Evolutionary conservation across 2,797 vertebrate genomes (phyloP).

Genomic region (Typhlichthys subterraneus): DNA sequence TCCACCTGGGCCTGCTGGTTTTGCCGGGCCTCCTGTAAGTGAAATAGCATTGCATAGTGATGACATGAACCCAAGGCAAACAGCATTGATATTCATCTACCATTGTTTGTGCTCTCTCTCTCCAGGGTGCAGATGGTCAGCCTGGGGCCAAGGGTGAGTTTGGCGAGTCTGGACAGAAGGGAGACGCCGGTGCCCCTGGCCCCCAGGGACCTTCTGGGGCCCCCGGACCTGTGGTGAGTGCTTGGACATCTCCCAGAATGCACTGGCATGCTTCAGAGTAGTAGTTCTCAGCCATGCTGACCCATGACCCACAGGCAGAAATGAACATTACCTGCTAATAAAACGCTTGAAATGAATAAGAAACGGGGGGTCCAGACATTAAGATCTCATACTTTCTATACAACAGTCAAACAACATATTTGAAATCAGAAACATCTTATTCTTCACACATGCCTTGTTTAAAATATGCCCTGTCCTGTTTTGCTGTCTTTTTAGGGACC

Average conservation of each 20-base stretch:
- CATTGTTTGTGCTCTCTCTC: not conserved
- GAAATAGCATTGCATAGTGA: constrained; percentile 1
- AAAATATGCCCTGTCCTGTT: constrained; percentile 9
- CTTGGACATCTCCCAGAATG: constrained; percentile 3
- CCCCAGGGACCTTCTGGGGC: constrained; percentile 95
- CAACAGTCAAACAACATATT: not conserved
- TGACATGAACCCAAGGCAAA: too few species aligned
- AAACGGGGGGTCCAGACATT: not conserved
- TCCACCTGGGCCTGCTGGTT: constrained; percentile 93
- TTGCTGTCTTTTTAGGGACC: constrained; percentile 80
- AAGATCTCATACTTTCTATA: not conserved
- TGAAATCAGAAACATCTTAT: not conserved
- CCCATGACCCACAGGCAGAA: too few species aligned
- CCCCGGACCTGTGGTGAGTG: constrained; percentile 89
- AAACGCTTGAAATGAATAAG: too few species aligned
- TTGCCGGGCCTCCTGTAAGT: constrained; percentile 97
- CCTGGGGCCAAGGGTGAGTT: constrained; percentile 91
- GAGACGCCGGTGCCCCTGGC: constrained; percentile 87
- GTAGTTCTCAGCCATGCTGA: too few species aligned
- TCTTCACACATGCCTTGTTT: not conserved
- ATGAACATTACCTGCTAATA: too few species aligned
- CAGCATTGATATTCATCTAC: not conserved
- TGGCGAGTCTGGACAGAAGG: constrained; percentile 92
- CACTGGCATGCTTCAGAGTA: too few species aligned
- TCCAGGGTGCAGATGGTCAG: constrained; percentile 91